Evolutionary conservation across 2,797 vertebrate genomes (phyloP), one percentile per base, ranked within the genome.

Genomic region (Anguilla obscura): DNA sequence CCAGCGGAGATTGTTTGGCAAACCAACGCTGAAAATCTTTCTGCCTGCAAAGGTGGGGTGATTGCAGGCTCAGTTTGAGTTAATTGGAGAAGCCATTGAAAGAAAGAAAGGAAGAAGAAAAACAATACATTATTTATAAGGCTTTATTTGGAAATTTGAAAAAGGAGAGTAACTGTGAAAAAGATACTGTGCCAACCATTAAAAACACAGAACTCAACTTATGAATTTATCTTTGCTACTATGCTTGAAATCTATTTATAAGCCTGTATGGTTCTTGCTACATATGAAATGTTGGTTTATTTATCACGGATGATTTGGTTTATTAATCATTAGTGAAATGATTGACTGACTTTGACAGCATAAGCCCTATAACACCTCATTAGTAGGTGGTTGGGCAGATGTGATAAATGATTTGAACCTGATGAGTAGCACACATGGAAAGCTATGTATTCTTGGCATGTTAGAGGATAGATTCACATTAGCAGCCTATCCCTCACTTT

Each of bases 101-200:
- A 45, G 24, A 45, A 18, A 50, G 2, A 48, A 45, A 18, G 9
- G 0, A 79, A 79, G 6, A 18, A 79, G 40, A 76, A 79, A 21
- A 18, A 79, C 27, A 48, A 40, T 18, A 48, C 24, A 82, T 33
- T 14, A 24, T 82, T 16, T 50, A 48, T 9, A 50, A 50, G 79
- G 40, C 45, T 18, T 79, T 79, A 79, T 79, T 79, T 40, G 74
- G 74, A 82, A 82, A 82, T 50, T 82, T 82, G 16, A 82, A 24
- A 3, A 45, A 82, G 40, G 79, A 50, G 21, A 82, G 21, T 8
- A 79, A 45, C 74, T 45, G 33, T 79, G 33, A 18, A 45, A 79
- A 79, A 45, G 4, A 79, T 79, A 79, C 14, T 45, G 14, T 18
- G 1, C 16, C 5, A 74, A 69, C 0, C 69, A 74, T 74, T n/a